These are phyloP conservation scores for Lasioglossum malachurum DNA, from an alignment of 2,888 invertebrate species.

Conservation along the genomic window DNA sequence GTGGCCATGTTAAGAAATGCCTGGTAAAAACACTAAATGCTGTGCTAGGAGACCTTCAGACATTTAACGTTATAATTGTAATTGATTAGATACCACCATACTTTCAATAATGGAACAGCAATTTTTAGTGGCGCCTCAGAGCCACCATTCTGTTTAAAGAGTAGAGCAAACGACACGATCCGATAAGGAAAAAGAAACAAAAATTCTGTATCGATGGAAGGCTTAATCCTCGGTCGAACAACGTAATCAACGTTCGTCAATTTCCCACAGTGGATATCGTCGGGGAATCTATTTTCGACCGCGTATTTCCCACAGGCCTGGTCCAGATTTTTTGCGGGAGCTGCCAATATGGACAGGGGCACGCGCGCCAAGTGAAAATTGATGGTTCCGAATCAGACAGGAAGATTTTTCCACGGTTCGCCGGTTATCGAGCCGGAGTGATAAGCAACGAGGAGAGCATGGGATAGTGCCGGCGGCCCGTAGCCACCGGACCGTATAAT, in stretches of 20 bases:
- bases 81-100: no score
- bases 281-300: constrained; percentile 35
- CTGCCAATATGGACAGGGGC: constrained; percentile 59
- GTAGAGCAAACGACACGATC: background rate
- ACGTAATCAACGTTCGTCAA: constrained; percentile 20
- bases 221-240: constrained; percentile 3
- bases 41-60: constrained; percentile 79
- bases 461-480: constrained; percentile 52
- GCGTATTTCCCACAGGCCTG: constrained; percentile 7
- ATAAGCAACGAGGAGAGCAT: constrained; percentile 67
- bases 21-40: constrained; percentile 79
- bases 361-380: constrained; percentile 63
- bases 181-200: background rate
- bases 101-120: no score
- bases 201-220: background rate
- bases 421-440: constrained; percentile 64
- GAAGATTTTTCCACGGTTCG: constrained; percentile 69
- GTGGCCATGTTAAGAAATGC: constrained; percentile 84
- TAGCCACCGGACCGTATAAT: constrained; percentile 55
- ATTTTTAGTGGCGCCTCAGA: no score
- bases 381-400: constrained; percentile 67
- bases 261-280: constrained; percentile 13
- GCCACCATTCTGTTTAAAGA: no score
- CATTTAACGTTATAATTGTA: constrained; percentile 74
- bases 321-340: constrained; percentile 5